Percentiles rank a stretch among this genome's conserved stretches.
These are phyloP conservation scores for Zaprionus inermis DNA, from an alignment of 1,140 invertebrate species.

Conservation along the genomic window DNA sequence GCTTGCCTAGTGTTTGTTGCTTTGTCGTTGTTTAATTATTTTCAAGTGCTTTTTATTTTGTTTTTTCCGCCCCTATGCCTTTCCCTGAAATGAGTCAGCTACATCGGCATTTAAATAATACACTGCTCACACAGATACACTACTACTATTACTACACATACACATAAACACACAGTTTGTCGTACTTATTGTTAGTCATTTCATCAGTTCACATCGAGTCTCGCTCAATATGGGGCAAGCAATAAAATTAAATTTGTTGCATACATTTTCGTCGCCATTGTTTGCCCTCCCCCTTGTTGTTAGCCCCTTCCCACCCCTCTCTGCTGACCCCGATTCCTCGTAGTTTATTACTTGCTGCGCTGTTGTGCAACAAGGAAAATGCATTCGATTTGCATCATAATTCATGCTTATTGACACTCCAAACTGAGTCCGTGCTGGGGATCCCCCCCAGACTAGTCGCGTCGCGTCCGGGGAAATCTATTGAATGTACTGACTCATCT, in stretches of 20 bases:
- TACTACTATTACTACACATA: slow-evolving; percentile 5
- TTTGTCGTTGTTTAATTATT: slow-evolving; percentile 74
- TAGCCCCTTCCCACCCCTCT: not conserved
- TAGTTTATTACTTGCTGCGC: slow-evolving; percentile 29
- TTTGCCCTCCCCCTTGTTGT: slow-evolving; percentile 8
- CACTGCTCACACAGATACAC: slow-evolving; percentile 10
- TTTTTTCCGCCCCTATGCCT: slow-evolving; percentile 13
- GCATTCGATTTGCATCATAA: slow-evolving; percentile 52
- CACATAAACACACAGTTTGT: slow-evolving; percentile 7
- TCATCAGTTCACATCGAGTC: slow-evolving; percentile 51
- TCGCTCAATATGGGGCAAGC: slow-evolving; percentile 51
- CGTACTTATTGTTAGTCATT: slow-evolving; percentile 63
- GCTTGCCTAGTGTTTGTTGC: slow-evolving; percentile 55
- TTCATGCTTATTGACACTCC: slow-evolving; percentile 40
- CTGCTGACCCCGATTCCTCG: slow-evolving; percentile 4
- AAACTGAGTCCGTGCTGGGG: not conserved
- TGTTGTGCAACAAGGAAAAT: slow-evolving; percentile 45
- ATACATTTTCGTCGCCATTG: slow-evolving; percentile 53
- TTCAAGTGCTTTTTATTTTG: slow-evolving; percentile 61
- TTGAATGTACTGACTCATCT: slow-evolving; percentile 60
- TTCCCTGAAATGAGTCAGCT: slow-evolving; percentile 51
- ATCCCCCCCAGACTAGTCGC: no score
- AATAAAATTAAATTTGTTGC: slow-evolving; percentile 77
- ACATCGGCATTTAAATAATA: slow-evolving; percentile 36
- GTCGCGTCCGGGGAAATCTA: slow-evolving; percentile 66